These are phyloP conservation scores for Ethmia dodecea DNA, from an alignment of 2,888 invertebrate species.

Conservation along the genomic window DNA sequence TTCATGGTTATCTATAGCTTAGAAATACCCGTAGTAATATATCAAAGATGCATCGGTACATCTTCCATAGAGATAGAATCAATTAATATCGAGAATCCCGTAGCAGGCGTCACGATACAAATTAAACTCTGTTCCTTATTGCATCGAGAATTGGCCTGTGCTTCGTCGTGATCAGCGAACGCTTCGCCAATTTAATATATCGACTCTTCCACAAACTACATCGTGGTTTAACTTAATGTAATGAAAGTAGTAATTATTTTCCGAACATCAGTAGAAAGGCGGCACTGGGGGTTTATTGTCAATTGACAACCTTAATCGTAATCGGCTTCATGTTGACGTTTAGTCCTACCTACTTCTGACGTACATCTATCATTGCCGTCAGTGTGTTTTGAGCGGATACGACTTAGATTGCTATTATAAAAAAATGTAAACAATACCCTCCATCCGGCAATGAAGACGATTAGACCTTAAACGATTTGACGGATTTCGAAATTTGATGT, in stretches of 20 bases:
- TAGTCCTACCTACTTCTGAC: too few relatives aligned
- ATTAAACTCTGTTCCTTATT: conserved; percentile 50
- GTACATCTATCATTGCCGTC: too few relatives aligned
- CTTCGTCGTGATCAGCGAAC: conserved; percentile 47
- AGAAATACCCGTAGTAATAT: too few relatives aligned
- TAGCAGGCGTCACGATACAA: conserved; percentile 42
- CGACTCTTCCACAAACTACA: conserved; percentile 37
- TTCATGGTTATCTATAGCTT: too few relatives aligned
- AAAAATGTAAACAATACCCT: too few relatives aligned
- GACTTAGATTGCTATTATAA: too few relatives aligned
- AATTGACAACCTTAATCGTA: too few relatives aligned
- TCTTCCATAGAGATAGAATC: conserved; percentile 38
- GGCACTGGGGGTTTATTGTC: neutral
- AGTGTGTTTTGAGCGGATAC: too few relatives aligned
- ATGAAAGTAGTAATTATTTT: conserved; percentile 27
- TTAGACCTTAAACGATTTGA: too few relatives aligned
- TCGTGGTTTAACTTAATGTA: conserved; percentile 22
- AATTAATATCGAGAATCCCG: conserved; percentile 45
- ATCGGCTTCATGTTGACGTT: too few relatives aligned
- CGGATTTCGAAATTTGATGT: too few relatives aligned
- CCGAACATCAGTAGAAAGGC: conserved; percentile 2
- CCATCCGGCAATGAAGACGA: too few relatives aligned
- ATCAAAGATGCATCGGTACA: neutral
- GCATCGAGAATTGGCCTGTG: conserved; percentile 28
- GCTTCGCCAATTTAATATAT: conserved; percentile 46